Base-by-base conservation (phyloP, 2,797 vertebrate genomes). In the Hoplostethus atlanticus region DNA sequence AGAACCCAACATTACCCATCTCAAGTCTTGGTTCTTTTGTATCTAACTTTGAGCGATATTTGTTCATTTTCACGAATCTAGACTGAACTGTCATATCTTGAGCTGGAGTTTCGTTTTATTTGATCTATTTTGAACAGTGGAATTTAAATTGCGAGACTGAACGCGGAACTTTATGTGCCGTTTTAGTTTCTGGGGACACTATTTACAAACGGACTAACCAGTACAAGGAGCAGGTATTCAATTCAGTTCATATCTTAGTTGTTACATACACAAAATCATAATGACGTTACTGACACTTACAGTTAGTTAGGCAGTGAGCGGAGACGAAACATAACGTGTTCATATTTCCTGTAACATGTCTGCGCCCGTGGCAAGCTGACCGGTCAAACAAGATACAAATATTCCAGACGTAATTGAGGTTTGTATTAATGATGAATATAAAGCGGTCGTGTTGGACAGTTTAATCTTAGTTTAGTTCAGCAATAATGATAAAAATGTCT, bases 141-240 rank as follows among this genome's bases (percentile, higher is more conserved):
- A 78, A 88, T 53, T 31, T 31, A 4, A 30, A 53, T n/a, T 16
- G 46, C 4, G 5, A n/a, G 1, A 44, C 10, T 51, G 12, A 6
- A 86, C 80, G 0, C 0, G 78, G 78, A 80, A 80, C 78, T 3
- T 5, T 2, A 34, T 53, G 21, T 3, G 1, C 9, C 5, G 36
- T 2, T 5, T 68, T 15, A 6, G 80, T 82, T 89, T 78, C 69
- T 3, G 71, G 78, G 92, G 90, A 87, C 77, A 0, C 2, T 56
- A 76, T 88, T 85, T 15, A 51, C 2, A 0, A 58, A 42, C 88
- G 91, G 84, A 88, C 63, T 31, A 13, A 31, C 85, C 11, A 3
- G 34, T 13, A 21, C 3, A 21, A 17, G 4, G 11, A n/a, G 21
- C 12, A 51, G 5, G 8, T 3, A 12, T 42, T 10, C 9, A 42